Conservation (phyloP, 2,888 invertebrate genomes). For the Odontomyia ornata region DNA sequence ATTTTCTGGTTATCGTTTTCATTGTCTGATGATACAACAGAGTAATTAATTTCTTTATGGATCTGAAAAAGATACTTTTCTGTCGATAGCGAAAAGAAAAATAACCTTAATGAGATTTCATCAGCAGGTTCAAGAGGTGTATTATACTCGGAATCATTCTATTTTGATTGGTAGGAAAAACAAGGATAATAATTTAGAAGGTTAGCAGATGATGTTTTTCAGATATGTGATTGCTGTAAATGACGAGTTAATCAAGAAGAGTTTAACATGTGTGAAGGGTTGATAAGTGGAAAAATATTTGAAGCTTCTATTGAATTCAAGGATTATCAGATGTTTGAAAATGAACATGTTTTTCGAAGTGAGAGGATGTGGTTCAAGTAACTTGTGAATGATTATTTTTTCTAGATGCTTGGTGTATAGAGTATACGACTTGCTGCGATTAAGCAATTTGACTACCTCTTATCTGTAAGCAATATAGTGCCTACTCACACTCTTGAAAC, state of each 20-base stretch:
- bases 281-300: no score
- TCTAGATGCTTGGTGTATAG: no score
- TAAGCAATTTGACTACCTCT: no score
- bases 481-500: no score
- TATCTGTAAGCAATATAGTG: no score
- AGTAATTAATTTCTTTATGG: not conserved
- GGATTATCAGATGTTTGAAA: no score
- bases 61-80: not conserved
- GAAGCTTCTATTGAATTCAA: no score
- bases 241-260: not conserved
- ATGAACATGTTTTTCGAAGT: no score
- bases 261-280: not conserved
- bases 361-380: no score
- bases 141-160: not conserved
- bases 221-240: not conserved
- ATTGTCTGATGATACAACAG: not conserved
- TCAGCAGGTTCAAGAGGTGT: not conserved
- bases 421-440: no score
- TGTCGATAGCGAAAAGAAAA: not conserved
- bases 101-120: not conserved
- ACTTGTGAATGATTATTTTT: no score
- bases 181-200: not conserved
- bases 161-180: not conserved
- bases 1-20: conserved; percentile 1
- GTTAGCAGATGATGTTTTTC: not conserved